phyloP scores from a whole-genome alignment of 2,888 invertebrate genomes.

The Cerceris ruficornis region DNA sequence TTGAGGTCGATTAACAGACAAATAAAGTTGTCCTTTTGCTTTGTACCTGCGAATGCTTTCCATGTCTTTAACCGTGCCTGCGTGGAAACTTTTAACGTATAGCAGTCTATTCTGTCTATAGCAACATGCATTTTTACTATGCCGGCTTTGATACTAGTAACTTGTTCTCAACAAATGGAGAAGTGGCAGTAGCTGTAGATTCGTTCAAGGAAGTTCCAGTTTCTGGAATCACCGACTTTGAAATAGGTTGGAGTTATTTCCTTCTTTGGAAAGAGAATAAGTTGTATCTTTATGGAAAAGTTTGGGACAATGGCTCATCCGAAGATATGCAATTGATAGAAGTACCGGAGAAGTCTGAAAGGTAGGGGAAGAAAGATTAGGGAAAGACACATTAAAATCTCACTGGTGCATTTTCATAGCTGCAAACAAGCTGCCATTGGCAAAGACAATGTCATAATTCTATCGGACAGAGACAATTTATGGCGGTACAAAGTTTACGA shows the following conservation, averaged over 20 bases:
- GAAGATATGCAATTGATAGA: conserved; percentile 51
- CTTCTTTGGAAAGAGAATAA: conserved; percentile 72
- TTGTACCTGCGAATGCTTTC: too few species aligned
- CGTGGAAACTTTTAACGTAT: too few species aligned
- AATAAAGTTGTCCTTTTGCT: too few species aligned
- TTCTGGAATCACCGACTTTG: conserved; percentile 67
- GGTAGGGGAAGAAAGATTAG: conserved; percentile 49
- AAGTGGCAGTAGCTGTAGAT: conserved; percentile 52
- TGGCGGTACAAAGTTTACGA: conserved; percentile 75
- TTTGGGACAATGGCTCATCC: conserved; percentile 25
- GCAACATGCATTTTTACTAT: conserved; percentile 66
- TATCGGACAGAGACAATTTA: conserved; percentile 69
- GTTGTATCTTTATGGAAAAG: conserved; percentile 70
- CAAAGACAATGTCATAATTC: conserved; percentile 68
- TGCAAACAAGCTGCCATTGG: conserved; percentile 70
- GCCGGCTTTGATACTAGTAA: conserved; percentile 70
- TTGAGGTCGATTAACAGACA: too few species aligned
- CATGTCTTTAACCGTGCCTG: too few species aligned
- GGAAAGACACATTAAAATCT: background rate
- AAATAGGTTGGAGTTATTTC: conserved; percentile 79
- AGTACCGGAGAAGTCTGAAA: conserved; percentile 66
- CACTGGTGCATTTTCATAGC: conserved; percentile 53
- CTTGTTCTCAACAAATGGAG: conserved; percentile 52
- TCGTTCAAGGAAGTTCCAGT: conserved; percentile 66
- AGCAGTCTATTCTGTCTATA: conserved; percentile 1